These are phyloP conservation scores for Hemibagrus wyckioides DNA, from an alignment of 2,113 vertebrate species.

Conservation along the genomic window DNA sequence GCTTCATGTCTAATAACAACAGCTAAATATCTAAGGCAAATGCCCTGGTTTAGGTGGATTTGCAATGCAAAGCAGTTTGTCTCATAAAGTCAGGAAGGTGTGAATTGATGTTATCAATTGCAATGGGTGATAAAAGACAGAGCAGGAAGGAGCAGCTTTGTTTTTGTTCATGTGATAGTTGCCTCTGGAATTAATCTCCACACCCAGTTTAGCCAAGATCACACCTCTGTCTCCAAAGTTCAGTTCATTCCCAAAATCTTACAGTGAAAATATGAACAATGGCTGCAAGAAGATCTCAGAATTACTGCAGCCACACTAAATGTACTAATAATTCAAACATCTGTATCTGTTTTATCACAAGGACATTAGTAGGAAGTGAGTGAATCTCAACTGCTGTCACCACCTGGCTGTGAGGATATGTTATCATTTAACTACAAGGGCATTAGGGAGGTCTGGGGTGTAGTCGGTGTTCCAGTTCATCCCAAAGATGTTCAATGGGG, in stretches of 20 bases:
- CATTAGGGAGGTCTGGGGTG: background rate
- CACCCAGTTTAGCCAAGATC: slow-evolving; percentile 44
- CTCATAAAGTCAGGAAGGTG: slow-evolving; percentile 52
- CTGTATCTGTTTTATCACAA: background rate
- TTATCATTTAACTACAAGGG: background rate
- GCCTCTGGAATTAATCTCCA: slow-evolving; percentile 52
- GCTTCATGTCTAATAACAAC: background rate
- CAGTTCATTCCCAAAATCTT: no score
- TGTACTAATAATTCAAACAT: background rate
- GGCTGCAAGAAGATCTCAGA: background rate
- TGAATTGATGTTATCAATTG: slow-evolving; percentile 39
- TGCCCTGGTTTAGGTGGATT: slow-evolving; percentile 34
- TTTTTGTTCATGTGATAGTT: slow-evolving; percentile 55
- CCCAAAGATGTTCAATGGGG: no score
- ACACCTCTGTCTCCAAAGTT: background rate
- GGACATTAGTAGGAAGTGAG: background rate
- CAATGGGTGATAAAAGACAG: slow-evolving; percentile 52
- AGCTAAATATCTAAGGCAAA: slow-evolving; percentile 55
- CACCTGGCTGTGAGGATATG: background rate
- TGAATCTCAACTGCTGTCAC: background rate
- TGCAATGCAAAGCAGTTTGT: slow-evolving; percentile 64
- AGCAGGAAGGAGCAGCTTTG: background rate
- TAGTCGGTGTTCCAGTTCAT: background rate
- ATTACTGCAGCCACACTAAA: background rate
- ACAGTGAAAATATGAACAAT: background rate